phyloP scores from a whole-genome alignment of 2,797 vertebrate genomes.

The Mormyrus hasselquistii region DNA sequence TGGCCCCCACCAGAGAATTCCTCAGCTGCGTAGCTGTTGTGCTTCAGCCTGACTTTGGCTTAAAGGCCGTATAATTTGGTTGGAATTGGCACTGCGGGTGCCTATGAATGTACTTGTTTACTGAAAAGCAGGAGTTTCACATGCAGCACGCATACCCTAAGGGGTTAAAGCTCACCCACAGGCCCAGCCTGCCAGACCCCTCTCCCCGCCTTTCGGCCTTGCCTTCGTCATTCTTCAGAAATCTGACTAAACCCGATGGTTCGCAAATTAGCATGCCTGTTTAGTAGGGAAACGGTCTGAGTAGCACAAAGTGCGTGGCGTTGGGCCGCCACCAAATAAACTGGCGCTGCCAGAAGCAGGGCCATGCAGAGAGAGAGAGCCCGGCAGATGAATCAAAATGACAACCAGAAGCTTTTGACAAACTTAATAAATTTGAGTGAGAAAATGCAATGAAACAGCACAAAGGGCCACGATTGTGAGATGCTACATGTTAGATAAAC shows the following conservation, averaged over 20 bases:
- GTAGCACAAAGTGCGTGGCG: not conserved
- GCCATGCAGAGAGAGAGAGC: not conserved
- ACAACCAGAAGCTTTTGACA: slow-evolving; percentile 6
- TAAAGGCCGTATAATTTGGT: slow-evolving; percentile 7
- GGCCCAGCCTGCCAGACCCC: not conserved
- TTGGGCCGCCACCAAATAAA: slow-evolving; percentile 4
- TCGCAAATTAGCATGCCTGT: slow-evolving; percentile 14
- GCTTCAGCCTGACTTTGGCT: not conserved
- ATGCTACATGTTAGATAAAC: not conserved
- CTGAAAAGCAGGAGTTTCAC: not conserved
- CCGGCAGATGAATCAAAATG: not conserved
- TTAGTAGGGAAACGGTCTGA: slow-evolving; percentile 10
- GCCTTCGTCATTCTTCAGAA: not conserved
- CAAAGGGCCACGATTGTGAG: not conserved
- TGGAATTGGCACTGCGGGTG: not conserved
- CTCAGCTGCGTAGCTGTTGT: not conserved
- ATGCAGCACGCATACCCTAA: not conserved
- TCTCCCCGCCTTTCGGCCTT: not conserved
- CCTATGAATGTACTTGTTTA: slow-evolving; percentile 10
- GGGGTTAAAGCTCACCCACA: not conserved
- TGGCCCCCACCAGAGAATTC: not conserved
- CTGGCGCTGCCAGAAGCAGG: not conserved
- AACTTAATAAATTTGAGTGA: not conserved
- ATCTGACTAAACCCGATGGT: slow-evolving; percentile 20
- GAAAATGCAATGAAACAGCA: slow-evolving; percentile 3